Evolutionary conservation across 1,140 invertebrate genomes (phyloP).

Genomic region (Formica selysi): DNA sequence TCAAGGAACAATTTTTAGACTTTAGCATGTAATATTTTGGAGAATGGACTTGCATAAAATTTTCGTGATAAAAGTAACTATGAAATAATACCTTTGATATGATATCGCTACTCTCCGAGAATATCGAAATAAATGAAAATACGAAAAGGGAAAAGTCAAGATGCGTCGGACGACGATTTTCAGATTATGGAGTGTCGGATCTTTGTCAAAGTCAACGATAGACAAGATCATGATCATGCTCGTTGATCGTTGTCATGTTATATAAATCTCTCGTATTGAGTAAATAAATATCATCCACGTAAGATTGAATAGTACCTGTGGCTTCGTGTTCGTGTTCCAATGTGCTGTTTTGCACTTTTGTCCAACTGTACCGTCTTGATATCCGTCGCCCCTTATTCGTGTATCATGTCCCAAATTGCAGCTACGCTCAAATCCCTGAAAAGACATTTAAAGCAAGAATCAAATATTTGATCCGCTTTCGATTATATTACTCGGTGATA

Average conservation of each 20-base stretch:
- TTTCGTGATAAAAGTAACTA: background rate
- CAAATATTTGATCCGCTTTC: background rate
- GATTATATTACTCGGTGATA: conserved; percentile 1
- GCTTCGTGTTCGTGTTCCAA: conserved; percentile 6
- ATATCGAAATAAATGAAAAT: background rate
- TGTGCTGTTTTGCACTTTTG: background rate
- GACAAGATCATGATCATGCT: background rate
- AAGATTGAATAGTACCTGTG: conserved; percentile 51
- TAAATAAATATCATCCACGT: conserved; percentile 55
- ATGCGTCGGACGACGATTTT: conserved; percentile 39
- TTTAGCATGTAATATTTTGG: background rate
- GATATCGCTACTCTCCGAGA: conserved; percentile 37
- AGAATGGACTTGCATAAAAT: conserved; percentile 24
- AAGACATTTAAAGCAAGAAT: background rate
- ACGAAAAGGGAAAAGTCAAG: background rate
- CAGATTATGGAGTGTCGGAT: conserved; percentile 50
- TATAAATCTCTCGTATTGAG: conserved; percentile 12
- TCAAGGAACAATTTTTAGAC: background rate
- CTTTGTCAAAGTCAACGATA: conserved; percentile 31
- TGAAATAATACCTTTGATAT: background rate
- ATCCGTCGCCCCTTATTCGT: background rate
- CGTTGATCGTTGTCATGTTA: conserved; percentile 41
- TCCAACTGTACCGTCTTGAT: conserved; percentile 39
- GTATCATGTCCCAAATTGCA: conserved; percentile 24
- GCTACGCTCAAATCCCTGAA: conserved; percentile 13